Conservation (phyloP, 2,888 invertebrate genomes). For the Cheilosia vernalis region DNA sequence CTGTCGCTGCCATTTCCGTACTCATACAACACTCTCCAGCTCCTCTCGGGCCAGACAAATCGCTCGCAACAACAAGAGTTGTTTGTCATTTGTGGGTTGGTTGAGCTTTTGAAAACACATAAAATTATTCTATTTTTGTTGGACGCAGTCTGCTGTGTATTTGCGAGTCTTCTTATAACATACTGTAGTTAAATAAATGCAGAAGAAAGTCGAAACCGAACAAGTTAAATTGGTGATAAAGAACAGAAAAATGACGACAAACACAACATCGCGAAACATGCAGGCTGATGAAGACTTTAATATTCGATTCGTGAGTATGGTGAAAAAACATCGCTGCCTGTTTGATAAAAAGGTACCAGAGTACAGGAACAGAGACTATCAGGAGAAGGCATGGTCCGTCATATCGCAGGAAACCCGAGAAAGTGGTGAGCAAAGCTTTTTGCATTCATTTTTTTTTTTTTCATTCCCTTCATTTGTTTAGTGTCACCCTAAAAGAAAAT, state of each 20-base stretch:
- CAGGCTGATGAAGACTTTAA: constrained; percentile 84
- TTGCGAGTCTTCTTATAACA: constrained; percentile 30
- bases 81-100: constrained; percentile 79
- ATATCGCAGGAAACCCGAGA: constrained; percentile 82
- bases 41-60: constrained; percentile 62
- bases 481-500: constrained; percentile 53
- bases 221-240: constrained; percentile 36
- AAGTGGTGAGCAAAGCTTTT: constrained; percentile 79
- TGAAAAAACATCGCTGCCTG: constrained; percentile 84
- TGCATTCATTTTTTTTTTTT: constrained; percentile 38
- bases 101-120: constrained; percentile 76
- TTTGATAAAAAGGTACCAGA: constrained; percentile 84
- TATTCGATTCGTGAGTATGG: constrained; percentile 84
- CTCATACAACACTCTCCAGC: constrained; percentile 74
- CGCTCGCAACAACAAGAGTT: constrained; percentile 76
- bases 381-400: constrained; percentile 82
- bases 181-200: constrained; percentile 58
- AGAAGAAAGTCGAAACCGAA: constrained; percentile 52
- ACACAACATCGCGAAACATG: constrained; percentile 81
- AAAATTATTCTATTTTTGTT: constrained; percentile 74
- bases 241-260: constrained; percentile 70
- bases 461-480: constrained; percentile 32
- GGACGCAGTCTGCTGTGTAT: constrained; percentile 63
- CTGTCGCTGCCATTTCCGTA: constrained; percentile 65
- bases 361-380: constrained; percentile 83